These are phyloP conservation scores for Oreotrochilus melanogaster DNA, from an alignment of 2,113 vertebrate genomes.

Conservation along the genomic window DNA sequence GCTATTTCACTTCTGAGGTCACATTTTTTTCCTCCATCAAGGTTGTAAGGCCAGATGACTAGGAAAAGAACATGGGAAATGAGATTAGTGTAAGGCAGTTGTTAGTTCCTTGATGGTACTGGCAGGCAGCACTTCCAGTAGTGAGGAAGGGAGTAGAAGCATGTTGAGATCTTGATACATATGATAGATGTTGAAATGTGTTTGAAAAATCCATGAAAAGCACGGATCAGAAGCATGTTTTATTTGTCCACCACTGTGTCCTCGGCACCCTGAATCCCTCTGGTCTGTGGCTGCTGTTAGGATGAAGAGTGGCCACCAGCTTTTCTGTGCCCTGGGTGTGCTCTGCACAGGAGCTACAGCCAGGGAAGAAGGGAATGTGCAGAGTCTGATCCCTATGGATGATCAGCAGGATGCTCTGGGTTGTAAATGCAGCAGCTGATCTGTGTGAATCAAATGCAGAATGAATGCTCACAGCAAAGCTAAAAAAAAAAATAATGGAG, in stretches of 20 bases:
- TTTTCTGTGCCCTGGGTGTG: neutral
- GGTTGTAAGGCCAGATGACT: neutral
- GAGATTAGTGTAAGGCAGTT: neutral
- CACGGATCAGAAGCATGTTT: neutral
- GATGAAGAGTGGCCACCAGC: neutral
- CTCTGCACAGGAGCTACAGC: neutral
- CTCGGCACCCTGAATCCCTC: neutral
- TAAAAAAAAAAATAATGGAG: neutral
- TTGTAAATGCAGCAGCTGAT: neutral
- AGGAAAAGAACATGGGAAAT: neutral
- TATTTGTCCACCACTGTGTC: neutral
- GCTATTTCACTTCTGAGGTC: neutral
- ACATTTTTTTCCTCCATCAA: neutral
- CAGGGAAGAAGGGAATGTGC: neutral
- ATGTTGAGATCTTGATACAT: neutral
- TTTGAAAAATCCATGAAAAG: neutral
- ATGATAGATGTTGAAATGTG: neutral
- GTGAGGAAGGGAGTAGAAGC: neutral
- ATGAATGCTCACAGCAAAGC: neutral
- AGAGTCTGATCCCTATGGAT: neutral
- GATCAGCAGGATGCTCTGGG: neutral
- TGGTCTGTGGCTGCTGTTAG: rapidly evolving
- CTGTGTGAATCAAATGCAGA: neutral
- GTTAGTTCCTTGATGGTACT: neutral
- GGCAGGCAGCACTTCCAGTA: neutral